Base-by-base conservation (phyloP, 2,113 vertebrate genomes). In the Alouatta palliata region DNA sequence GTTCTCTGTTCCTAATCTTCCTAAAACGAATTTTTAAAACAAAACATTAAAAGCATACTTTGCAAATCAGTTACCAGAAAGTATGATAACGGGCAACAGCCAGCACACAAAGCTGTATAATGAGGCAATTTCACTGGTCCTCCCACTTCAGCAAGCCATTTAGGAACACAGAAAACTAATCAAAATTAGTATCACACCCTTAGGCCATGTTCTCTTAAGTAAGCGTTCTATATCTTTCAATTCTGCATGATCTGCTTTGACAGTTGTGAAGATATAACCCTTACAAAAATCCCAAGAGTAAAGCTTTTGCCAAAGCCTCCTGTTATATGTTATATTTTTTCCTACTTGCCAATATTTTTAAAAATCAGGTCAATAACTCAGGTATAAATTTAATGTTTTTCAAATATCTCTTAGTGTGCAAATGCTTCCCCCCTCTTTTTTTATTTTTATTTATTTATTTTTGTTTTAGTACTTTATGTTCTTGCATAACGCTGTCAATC, bases 201-300 rank as follows among this genome's bases (percentile, higher is more conserved):
- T 75, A 96, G 82, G 91, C 70, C 61, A 91, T 98, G 93, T 98
- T 88, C 87, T 98, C 81, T 95, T 87, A 97, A 98, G 77, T 97
- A 98, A 98, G 97, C 95, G 96, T 94, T 97, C 93, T 95, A 1
- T 86, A 94, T 97, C 96, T 97, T 98, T 95, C 98, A 94, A 97
- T 97, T 89, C 94, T 98, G 52, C 40, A 56, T 97, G 87, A 97
- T 98, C 70, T 94, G 43, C 54, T 97, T 92, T 97, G 95, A 97
- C 97, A 96, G 73, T 82, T 98, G 87, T 96, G 89, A 97, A 98
- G 80, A 71, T 61, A 82, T 97, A 97, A 64, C 86, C 49, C 76
- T 66, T 61, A 89, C 95, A 87, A 97, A 98, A 97, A 97, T 93
- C 80, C 88, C 95, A 97, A 96, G 91, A 95, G 90, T 93, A 52